Evolutionary conservation across 2,888 invertebrate genomes (phyloP), one percentile per base, ranked within the genome.

Genomic region (Schrankia costaestrigalis): DNA sequence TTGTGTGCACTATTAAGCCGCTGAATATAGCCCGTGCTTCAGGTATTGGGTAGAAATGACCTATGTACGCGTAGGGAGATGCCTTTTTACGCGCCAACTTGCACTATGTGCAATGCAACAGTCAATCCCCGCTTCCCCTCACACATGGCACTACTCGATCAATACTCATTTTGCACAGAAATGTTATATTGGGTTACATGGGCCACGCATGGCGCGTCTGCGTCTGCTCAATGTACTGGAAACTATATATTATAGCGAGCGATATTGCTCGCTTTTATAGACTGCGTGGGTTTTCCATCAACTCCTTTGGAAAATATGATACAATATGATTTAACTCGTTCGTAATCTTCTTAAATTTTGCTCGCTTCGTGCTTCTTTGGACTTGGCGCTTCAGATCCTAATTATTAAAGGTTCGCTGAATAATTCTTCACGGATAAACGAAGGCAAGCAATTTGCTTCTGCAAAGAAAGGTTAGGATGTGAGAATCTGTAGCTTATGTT

Each of bases 111-210:
- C 35, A 37, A 25, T 46, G 56, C 54, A 50, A 23, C 41, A 41
- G 47, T 39, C 26, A 40, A 13, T 3, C n/a, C 14, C 30, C 18
- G 3, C 42, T 29, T 13, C 38, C 34, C 33, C 40, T 38, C 31
- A 32, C 38, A 29, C 38, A 44, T 46, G 53, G 14, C 36, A 35
- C n/a, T n/a, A n/a, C 21, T 10, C 56, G 48, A 51, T 56, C 64
- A 51, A 64, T 64, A 61, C 37, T 40, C 48, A 47, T 58, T 57
- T 51, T 47, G 50, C 51, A 34, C 46, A 47, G 47, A 42, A 51
- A 49, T 40, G 40, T 35, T 54, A 47, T 56, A 60, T 57, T 48
- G 31, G 31, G 47, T 46, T 49, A 48, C 46, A 40, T 30, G 36
- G 35, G 30, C 18, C 31, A 45, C 41, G 35, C 41, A 38, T 39